Evolutionary conservation across 2,113 vertebrate genomes (phyloP), one percentile per base, ranked within the genome.

Genomic region (Eurystomus gularis): DNA sequence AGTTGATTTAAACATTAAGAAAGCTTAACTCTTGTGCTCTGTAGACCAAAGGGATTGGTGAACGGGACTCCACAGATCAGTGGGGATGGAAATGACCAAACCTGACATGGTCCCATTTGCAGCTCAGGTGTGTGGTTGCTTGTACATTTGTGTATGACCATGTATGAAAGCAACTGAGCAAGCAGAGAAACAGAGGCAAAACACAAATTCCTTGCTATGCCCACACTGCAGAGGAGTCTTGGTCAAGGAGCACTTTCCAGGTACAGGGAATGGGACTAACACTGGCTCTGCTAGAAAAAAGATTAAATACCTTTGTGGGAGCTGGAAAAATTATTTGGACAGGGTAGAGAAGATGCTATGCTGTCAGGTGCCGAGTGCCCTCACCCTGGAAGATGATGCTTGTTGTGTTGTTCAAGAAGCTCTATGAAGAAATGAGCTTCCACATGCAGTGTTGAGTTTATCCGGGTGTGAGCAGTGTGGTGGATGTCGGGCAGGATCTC

Each of bases 321-420:
- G 42, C 28, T 71, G 65, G 42, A 42, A 42, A 42, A 42, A 42
- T 42, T 11, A 24, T 75, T 52, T 79, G 73, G 42, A 16, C 20
- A 40, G 58, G 39, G 8, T 21, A 12, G 68, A 49, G 68, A 24
- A n/a, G 69, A 13, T 48, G 8, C 23, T 70, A 52, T 33, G 26
- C 37, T 57, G 21, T 28, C 12, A 4, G 37, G 10, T 44, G 73
- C 76, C 18, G 37, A 28, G 46, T 23, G 48, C 11, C 35, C 23
- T 92, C 42, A 16, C 42, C 28, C 58, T 12, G 37, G 55, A 28
- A n/a, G 46, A 4, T 17, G 46, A 9, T 42, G 19, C 25, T 60
- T 60, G 42, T 42, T 0, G 0, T 25, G 29, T 33, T 0, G 1
- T 40, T 64, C 48, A 49, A 9, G 72, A 77, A n/a, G 21, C 18